A percentile compares a stretch with the other conserved stretches of the same genome.
Evolutionary conservation across 2,888 invertebrate species (phyloP).

Genomic region (Zygaena filipendulae): DNA sequence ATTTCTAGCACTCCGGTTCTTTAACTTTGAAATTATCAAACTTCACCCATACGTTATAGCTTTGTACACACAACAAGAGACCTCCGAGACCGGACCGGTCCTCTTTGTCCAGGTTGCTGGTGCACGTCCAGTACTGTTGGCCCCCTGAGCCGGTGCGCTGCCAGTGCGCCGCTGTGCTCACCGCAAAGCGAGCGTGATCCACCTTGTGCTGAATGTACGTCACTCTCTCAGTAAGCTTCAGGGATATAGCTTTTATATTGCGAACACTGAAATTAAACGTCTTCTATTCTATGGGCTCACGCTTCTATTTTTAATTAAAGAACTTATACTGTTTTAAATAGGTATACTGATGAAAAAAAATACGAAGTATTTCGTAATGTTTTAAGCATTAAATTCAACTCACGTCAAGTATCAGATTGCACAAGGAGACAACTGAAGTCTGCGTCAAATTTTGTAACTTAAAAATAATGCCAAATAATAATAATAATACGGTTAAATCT

Average conservation of each 20-base stretch:
- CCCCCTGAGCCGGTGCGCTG: conserved; percentile 22
- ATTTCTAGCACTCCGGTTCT: conserved; percentile 32
- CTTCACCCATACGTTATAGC: conserved; percentile 31
- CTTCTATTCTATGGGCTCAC: too few relatives aligned
- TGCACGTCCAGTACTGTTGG: conserved; percentile 34
- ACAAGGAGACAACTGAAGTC: too few relatives aligned
- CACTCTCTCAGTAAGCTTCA: conserved; percentile 26
- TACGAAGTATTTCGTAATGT: too few relatives aligned
- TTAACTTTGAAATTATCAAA: conserved; percentile 40
- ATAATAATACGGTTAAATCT: too few relatives aligned
- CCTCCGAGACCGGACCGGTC: conserved; percentile 23
- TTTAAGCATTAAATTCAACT: too few relatives aligned
- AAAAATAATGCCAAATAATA: too few relatives aligned
- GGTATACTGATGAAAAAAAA: too few relatives aligned
- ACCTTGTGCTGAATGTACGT: conserved; percentile 27
- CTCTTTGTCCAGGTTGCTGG: conserved; percentile 25
- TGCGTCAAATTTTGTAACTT: too few relatives aligned
- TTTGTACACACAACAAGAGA: conserved; percentile 27
- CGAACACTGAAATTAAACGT: conserved; percentile 30
- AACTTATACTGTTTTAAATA: too few relatives aligned
- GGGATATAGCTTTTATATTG: conserved; percentile 32
- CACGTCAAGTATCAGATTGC: too few relatives aligned
- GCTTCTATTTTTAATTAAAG: too few relatives aligned
- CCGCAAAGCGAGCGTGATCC: conserved; percentile 32
- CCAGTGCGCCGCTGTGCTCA: conserved; percentile 36